Base-by-base conservation (phyloP, 2,113 vertebrate genomes). In the Catharus bicknelli region DNA sequence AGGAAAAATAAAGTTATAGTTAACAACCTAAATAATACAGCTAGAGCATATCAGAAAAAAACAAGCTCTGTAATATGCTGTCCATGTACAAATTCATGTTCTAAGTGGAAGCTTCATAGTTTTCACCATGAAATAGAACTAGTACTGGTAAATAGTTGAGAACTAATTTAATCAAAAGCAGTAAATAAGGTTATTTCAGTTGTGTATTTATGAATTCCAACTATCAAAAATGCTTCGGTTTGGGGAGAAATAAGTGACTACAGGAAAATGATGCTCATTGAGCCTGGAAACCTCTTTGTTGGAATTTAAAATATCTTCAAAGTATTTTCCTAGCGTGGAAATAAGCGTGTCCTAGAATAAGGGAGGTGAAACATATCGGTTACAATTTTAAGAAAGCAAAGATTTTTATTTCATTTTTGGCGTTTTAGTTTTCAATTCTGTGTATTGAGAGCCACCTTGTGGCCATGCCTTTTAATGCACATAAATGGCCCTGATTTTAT, bases 391-490 rank as follows among this genome's bases (percentile, higher is more conserved):
- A 54, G 36, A 42, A 92, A 81, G 48, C 45, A 76, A 38, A 38
- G 32, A 32, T 22, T n/a, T 18, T 55, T 47, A 29, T 34, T 87
- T 68, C 5, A 1, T 51, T 48, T 67, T 45, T 23, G 0, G 11
- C 3, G 14, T 40, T 54, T 1, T 53, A 3, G 30, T 73, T 82
- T 94, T 93, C 72, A 96, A 83, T 91, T 25, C 45, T 93, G 88
- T 62, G 90, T 57, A 36, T 95, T 83, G 97, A 97, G 96, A 90
- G 97, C 95, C 97, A 98, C 88, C 96, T 90, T 91, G 96, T 97
- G 97, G 95, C 87, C 51, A 0, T 87, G 9, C 29, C 92, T 51
- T 75, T 95, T 90, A 66, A 63, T 93, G 92, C 54, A 43, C n/a
- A 38, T 20, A 5, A 54, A 17, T 47, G 15, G 3, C 21, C 7